Evolutionary conservation across 1,140 invertebrate genomes (phyloP).

Genomic region (Pteromalus puparum): DNA sequence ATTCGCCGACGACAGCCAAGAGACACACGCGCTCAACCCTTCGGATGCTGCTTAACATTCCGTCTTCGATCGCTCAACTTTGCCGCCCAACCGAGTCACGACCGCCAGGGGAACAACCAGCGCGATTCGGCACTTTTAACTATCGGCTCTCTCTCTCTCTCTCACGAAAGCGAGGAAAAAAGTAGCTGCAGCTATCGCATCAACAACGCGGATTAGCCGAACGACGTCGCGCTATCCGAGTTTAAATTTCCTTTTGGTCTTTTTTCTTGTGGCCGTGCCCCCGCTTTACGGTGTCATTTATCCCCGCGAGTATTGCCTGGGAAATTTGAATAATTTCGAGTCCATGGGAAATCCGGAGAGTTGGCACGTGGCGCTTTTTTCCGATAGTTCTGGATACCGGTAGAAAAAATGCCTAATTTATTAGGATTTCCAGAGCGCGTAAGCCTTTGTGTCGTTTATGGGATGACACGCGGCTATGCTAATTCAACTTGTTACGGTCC

Average conservation of each 20-base stretch:
- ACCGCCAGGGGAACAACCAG: slow-evolving; percentile 2
- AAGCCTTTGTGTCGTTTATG: not conserved
- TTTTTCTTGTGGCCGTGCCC: slow-evolving; percentile 13
- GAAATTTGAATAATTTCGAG: slow-evolving; percentile 43
- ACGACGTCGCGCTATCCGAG: not conserved
- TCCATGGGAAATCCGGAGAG: not conserved
- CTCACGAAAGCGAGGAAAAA: not conserved
- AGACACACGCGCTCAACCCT: slow-evolving; percentile 69
- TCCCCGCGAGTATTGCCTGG: slow-evolving; percentile 15
- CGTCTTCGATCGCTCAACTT: slow-evolving; percentile 71
- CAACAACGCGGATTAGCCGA: not conserved
- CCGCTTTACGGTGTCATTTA: not conserved
- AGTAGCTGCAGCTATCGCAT: not conserved
- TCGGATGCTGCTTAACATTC: slow-evolving; percentile 74
- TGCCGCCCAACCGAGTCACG: not conserved
- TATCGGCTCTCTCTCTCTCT: not conserved
- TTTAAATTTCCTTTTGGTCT: slow-evolving; percentile 14
- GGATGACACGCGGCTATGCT: not conserved
- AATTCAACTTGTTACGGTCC: not conserved
- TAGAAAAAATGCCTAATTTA: slow-evolving; percentile 20
- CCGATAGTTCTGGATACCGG: slow-evolving; percentile 15
- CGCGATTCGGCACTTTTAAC: not conserved
- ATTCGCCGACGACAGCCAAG: slow-evolving; percentile 59
- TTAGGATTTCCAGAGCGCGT: slow-evolving; percentile 18
- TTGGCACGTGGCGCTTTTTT: slow-evolving; percentile 16